Conservation (phyloP, 1,140 invertebrate genomes). For the Drosophila rhopaloa region DNA sequence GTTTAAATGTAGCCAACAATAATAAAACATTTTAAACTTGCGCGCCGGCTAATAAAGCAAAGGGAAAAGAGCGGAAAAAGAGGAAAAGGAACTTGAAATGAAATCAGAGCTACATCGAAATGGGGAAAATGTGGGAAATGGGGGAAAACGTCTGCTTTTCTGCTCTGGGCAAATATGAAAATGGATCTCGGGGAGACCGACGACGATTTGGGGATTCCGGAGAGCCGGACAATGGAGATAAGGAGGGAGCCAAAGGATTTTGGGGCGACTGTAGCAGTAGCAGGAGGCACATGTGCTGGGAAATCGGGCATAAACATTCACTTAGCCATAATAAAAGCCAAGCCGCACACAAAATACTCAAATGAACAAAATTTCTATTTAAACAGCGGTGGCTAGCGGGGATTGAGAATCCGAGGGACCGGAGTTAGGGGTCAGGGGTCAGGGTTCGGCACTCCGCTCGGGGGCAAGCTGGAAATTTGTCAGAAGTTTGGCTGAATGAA, state of each 20-base stretch:
- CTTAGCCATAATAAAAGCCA: conserved; percentile 69
- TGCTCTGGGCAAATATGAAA: conserved; percentile 57
- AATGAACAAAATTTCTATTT: conserved; percentile 68
- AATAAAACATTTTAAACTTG: conserved; percentile 62
- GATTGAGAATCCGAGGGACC: no score
- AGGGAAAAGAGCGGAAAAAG: neutral
- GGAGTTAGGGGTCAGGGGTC: neutral
- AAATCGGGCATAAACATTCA: conserved; percentile 76
- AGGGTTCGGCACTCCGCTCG: neutral
- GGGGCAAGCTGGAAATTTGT: conserved; percentile 38
- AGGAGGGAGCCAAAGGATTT: conserved; percentile 33
- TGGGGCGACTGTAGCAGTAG: neutral
- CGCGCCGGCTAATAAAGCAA: conserved; percentile 55
- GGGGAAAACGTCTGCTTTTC: conserved; percentile 44
- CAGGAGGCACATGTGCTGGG: conserved; percentile 20
- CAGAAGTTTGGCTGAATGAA: conserved; percentile 28
- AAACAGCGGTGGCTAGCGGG: neutral
- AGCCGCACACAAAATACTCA: conserved; percentile 40
- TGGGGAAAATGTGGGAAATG: conserved; percentile 23
- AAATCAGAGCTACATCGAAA: conserved; percentile 61
- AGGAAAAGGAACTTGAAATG: conserved; percentile 52
- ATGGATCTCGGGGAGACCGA: conserved; percentile 32
- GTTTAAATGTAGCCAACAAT: conserved; percentile 63
- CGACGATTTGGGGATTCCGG: conserved; percentile 27
- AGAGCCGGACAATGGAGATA: conserved; percentile 41